Evolutionary conservation across 2,888 invertebrate genomes (phyloP), one percentile per base, ranked within the genome.

Genomic region (Augiades crinisus): DNA sequence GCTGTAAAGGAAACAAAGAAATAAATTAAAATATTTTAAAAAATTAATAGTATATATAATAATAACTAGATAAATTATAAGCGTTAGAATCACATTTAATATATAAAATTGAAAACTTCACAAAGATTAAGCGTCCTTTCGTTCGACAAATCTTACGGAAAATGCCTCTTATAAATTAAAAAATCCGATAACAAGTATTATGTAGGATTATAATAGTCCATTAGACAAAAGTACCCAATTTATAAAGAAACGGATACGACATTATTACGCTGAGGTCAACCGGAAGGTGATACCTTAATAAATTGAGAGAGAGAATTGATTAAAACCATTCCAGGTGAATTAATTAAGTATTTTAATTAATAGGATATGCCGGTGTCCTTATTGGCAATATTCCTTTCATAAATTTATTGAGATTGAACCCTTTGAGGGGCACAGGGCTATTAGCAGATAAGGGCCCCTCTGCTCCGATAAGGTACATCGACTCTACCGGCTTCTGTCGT

Each of bases 321-420:
- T 89, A 88, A 86, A 88, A 81, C 88, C 81, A 85, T 87, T 88
- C 72, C 83, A 88, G 85, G 88, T 89, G 87, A 88, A 89, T 89
- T 89, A 88, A 89, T 89, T 88, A 86, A 87, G 86, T 86, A 88
- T 88, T 85, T 83, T 89, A 88, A 88, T 89, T 89, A 89, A 89
- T 89, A 88, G 84, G 81, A 87, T 86, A 79, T 86, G 73, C 83
- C 81, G 78, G 82, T 77, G 72, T 81, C 82, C 85, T 81, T 88
- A 89, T 89, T 88, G 88, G 80, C 87, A 86, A 89, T 88, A 87
- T 85, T 87, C 87, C 87, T 87, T 89, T 88, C 86, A 85, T 85
- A 84, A 89, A 88, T 87, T 88, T 88, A 88, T 89, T 85, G 87
- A 85, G 88, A 88, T 80, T 78, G 79, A 75, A 72, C 81, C 81